These are phyloP conservation scores for Drosophila tripunctata DNA, from an alignment of 2,888 invertebrate genomes.

Conservation along the genomic window DNA sequence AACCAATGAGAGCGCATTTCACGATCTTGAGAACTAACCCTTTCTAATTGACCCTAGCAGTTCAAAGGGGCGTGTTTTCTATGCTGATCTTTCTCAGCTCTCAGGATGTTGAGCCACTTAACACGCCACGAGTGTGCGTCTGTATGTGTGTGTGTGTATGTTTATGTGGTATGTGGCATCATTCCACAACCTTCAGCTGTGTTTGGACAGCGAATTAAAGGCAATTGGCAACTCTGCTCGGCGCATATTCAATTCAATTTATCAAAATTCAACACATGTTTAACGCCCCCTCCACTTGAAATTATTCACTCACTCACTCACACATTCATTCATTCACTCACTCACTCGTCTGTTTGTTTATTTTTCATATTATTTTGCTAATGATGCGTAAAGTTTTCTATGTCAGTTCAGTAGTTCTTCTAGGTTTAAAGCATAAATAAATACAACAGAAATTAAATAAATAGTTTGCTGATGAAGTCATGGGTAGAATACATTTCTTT, in stretches of 20 bases:
- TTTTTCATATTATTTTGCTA: slow-evolving; percentile 50
- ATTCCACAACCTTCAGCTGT: slow-evolving; percentile 31
- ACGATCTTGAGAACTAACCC: slow-evolving; percentile 52
- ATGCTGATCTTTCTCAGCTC: slow-evolving; percentile 28
- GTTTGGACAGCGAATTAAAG: slow-evolving; percentile 58
- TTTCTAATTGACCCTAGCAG: slow-evolving; percentile 39
- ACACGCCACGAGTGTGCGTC: background rate
- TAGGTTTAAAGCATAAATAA: slow-evolving; percentile 9
- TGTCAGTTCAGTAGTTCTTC: slow-evolving; percentile 38
- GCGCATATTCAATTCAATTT: slow-evolving; percentile 56
- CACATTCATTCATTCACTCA: slow-evolving; percentile 21
- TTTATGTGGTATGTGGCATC: slow-evolving; percentile 10
- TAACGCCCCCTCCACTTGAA: slow-evolving; percentile 24
- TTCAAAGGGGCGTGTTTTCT: slow-evolving; percentile 47
- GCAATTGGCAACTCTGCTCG: slow-evolving; percentile 42
- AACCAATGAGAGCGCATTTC: slow-evolving; percentile 59
- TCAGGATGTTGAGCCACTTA: slow-evolving; percentile 51
- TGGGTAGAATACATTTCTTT: slow-evolving; percentile 21
- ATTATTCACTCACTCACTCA: slow-evolving; percentile 20
- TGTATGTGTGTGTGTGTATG: background rate
- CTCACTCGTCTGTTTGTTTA: slow-evolving; percentile 40
- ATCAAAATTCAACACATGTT: slow-evolving; percentile 73
- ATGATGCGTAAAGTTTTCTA: slow-evolving; percentile 68
- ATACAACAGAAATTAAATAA: slow-evolving; percentile 2
- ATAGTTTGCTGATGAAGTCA: slow-evolving; percentile 64